Base-by-base conservation (phyloP, 2,888 invertebrate species). In the Aspidapion aeneum region DNA sequence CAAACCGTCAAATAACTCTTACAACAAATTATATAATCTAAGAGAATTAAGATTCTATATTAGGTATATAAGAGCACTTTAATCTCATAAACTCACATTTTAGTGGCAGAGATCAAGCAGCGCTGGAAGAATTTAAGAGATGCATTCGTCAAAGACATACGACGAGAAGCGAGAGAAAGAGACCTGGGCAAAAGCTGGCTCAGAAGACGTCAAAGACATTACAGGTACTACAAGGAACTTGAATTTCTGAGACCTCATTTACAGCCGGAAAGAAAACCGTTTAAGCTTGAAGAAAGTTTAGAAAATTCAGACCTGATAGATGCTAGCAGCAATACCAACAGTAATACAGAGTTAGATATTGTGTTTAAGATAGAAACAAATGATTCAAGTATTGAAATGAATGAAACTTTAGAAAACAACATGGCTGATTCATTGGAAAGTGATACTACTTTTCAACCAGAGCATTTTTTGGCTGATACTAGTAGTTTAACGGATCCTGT, bases 111-210 rank as follows among this genome's bases (percentile, higher is more conserved):
- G 1, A 68, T 70, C 9, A 61, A 62, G 3, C 66, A 60, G 60
- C 58, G 70, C 48, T 70, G 70, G 70, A 70, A 70, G 58, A 70
- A 69, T 58, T 60, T 70, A 12, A 64, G 70, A 19, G 70, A 70
- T 62, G 64, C 69, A 2, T 69, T 66, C 54, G 68, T 70, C 7
- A 70, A 69, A 51, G 69, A 69, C 50, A 68, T 63, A 18, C 65
- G 66, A 57, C 57, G 65, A 62, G 20, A 56, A 20, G 35, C 35
- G 5, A 35, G 35, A 35, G 63, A 63, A 57, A 68, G 63, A 56
- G 66, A 65, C 16, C 50, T 66, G 12, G 12, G 35, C 35, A 35
- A 35, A 35, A 35, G 35, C 35, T n/a, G 62, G 63, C 60, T 52
- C 52, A 52, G 19, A 52, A 5, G 52, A 19, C 17, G 19, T 18